Conservation (phyloP, 2,888 invertebrate genomes). For the Lithosia quadra region DNA sequence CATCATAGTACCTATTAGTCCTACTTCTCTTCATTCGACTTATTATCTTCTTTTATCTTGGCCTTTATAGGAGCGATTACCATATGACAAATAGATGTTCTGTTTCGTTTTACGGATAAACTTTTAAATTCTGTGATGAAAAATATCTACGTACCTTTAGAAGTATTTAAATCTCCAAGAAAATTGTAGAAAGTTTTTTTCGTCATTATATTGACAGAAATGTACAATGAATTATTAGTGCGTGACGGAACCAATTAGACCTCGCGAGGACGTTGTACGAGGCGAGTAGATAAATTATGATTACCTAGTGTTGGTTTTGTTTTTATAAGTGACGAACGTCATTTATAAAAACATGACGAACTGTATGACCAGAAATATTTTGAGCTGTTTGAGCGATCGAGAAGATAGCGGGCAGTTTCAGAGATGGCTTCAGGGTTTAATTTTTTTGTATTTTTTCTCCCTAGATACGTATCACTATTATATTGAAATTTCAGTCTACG, state of each 20-base stretch:
- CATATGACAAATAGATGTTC: background rate
- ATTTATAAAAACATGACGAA: no score
- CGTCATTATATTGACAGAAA: background rate
- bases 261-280: conserved; percentile 1
- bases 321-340: background rate
- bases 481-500: no score
- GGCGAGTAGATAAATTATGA: conserved; percentile 1
- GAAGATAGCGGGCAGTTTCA: background rate
- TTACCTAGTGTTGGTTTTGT: conserved; percentile 2
- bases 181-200: background rate
- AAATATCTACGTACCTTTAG: background rate
- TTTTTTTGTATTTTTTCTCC: background rate
- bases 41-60: background rate
- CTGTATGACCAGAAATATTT: background rate
- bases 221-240: background rate
- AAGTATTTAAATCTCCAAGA: background rate
- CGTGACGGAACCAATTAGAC: background rate
- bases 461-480: background rate
- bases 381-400: no score
- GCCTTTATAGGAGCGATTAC: no score
- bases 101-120: background rate
- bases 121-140: background rate
- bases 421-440: background rate
- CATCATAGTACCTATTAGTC: background rate
- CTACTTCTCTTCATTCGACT: background rate